Conservation (phyloP, 2,888 invertebrate genomes). For the Anticlea derivata region DNA sequence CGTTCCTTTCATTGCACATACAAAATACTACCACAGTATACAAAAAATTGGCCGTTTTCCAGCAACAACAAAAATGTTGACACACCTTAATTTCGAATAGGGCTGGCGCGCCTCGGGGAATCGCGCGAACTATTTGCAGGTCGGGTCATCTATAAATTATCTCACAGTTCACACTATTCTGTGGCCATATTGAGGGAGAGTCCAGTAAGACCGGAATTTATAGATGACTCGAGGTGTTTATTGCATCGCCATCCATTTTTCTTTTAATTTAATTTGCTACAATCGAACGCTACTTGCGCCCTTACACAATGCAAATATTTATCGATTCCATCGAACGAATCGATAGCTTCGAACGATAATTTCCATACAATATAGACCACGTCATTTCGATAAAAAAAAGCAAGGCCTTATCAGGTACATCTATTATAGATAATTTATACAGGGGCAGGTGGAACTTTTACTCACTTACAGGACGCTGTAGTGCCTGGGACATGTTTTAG, state of each 20-base stretch:
- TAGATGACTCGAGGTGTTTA: slow-evolving; percentile 12
- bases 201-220: slow-evolving; percentile 11
- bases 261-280: slow-evolving; percentile 1
- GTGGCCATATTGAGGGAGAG: slow-evolving; percentile 14
- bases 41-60: slow-evolving; percentile 31
- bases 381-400: no score
- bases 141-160: slow-evolving; percentile 21
- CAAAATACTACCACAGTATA: slow-evolving; percentile 22
- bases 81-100: slow-evolving; percentile 18
- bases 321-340: no score
- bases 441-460: no score
- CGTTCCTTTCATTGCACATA: slow-evolving; percentile 30
- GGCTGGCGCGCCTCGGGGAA: slow-evolving; percentile 11
- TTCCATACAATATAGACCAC: no score
- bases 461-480: no score
- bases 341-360: no score
- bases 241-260: slow-evolving; percentile 3
- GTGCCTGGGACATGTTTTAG: no score
- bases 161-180: slow-evolving; percentile 11
- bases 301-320: no score
- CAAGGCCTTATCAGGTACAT: no score
- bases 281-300: no score
- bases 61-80: slow-evolving; percentile 29
- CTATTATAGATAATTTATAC: no score
- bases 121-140: slow-evolving; percentile 14